phyloP scores from a whole-genome alignment of 2,113 vertebrate species.

The Oreocharis arfaki region DNA sequence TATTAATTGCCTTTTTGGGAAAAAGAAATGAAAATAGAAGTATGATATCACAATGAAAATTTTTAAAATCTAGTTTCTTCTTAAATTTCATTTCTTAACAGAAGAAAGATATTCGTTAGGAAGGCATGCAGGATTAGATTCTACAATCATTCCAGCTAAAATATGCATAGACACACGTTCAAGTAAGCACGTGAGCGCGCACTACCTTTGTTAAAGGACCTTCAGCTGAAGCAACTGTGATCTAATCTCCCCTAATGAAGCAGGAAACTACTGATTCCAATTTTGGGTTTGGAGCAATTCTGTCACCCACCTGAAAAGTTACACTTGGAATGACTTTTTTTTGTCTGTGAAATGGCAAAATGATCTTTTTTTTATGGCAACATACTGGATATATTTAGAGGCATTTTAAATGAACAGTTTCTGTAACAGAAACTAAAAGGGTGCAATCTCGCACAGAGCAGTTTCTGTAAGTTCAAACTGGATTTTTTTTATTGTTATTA shows the following conservation, averaged over 20 bases:
- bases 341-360: slow-evolving; percentile 34
- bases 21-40: background rate
- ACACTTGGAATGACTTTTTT: background rate
- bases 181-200: too few relatives aligned
- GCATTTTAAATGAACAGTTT: background rate
- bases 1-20: background rate
- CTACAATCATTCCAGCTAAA: background rate
- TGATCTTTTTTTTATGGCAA: background rate
- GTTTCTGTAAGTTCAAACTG: background rate
- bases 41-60: background rate
- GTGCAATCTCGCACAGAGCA: background rate
- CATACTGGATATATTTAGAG: background rate
- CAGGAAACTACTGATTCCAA: slow-evolving; percentile 45
- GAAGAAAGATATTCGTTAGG: background rate
- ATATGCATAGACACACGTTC: background rate
- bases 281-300: slow-evolving; percentile 36
- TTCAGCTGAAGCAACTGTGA: slow-evolving; percentile 26
- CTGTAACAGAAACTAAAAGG: background rate
- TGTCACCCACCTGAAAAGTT: slow-evolving; percentile 20
- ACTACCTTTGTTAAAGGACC: background rate
- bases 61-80: background rate
- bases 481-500: background rate
- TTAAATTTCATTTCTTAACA: background rate
- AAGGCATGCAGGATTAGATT: background rate
- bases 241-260: slow-evolving; percentile 7